Base-by-base conservation (phyloP, 1,140 invertebrate genomes). In the Condylostylus longicornis region DNA sequence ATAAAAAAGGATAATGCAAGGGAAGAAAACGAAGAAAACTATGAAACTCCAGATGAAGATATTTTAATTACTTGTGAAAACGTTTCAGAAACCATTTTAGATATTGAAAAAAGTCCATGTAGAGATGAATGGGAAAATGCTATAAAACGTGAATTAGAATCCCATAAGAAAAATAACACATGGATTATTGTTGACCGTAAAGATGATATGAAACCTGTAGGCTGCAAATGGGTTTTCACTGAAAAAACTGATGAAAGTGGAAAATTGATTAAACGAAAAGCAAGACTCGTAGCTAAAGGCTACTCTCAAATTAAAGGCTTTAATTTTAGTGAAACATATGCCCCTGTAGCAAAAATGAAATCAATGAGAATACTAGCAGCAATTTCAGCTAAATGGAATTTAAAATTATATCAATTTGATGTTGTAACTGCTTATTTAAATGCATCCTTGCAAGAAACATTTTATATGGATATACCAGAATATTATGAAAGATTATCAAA, bases 241-340 rank as follows among this genome's bases (percentile, higher is more conserved):
- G 38, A 45, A 8, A 64, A 63, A 50, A 22, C 18, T 22, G 40
- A 52, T 22, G 13, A 33, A 18, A 42, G 50, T 33, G 49, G 50
- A 18, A 40, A 38, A n/a, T 39, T 47, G 17, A 42, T 38, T 6
- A 36, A 33, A 37, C 61, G 46, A 37, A 67, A 64, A 44, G 58
- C 63, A 17, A 39, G 54, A 21, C 43, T 61, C 27, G 54, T 63
- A 32, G 48, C 43, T 18, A 49, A 46, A 39, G 55, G 53, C 20
- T 58, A 31, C 34, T 25, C 25, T 10, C 48, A 50, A 30, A 39
- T 19, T 29, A 18, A 36, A 33, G 52, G 51, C 14, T 44, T 61
- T 38, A 51, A 62, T 37, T 60, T 51, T 47, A 25, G 44, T 14
- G 57, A 62, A 36, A 55, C 52, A 4, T 57, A 44, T 50, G 38